These are phyloP conservation scores for Drosophila formosana DNA, from an alignment of 2,888 invertebrate genomes.

Conservation along the genomic window DNA sequence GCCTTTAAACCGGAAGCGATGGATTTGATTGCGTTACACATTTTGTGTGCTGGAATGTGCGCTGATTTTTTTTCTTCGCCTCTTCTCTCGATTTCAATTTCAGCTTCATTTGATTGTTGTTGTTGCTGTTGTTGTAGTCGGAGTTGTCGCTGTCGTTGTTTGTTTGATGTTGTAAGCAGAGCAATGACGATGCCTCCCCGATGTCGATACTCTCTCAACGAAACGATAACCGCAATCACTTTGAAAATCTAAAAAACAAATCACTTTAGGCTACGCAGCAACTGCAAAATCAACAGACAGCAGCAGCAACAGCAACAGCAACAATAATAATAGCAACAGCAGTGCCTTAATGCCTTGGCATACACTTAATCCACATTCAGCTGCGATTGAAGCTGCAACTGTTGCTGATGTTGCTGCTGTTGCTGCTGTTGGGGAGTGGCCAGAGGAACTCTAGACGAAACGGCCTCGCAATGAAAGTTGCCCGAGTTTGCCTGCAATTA, in stretches of 20 bases:
- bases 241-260: slow-evolving; percentile 79
- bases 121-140: not conserved
- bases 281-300: slow-evolving; percentile 31
- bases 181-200: slow-evolving; percentile 54
- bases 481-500: slow-evolving; percentile 62
- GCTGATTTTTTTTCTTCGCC: slow-evolving; percentile 66
- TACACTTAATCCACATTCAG: slow-evolving; percentile 79
- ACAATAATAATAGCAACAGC: slow-evolving; percentile 2
- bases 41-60: slow-evolving; percentile 76
- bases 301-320: slow-evolving; percentile 9
- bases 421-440: slow-evolving; percentile 1
- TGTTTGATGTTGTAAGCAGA: slow-evolving; percentile 47
- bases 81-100: slow-evolving; percentile 56
- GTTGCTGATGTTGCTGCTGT: not conserved
- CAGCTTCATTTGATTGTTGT: slow-evolving; percentile 29
- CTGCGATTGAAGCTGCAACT: slow-evolving; percentile 6
- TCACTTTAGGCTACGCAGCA: slow-evolving; percentile 73
- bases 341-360: slow-evolving; percentile 70
- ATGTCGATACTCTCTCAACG: slow-evolving; percentile 46
- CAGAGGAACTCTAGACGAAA: slow-evolving; percentile 8
- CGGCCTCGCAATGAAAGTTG: slow-evolving; percentile 72
- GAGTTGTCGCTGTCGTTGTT: slow-evolving; percentile 36
- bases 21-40: slow-evolving; percentile 82
- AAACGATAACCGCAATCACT: slow-evolving; percentile 70
- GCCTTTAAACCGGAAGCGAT: slow-evolving; percentile 80